Percentiles rank a stretch among this genome's conserved stretches.
phyloP scores from a whole-genome alignment of 2,888 invertebrate species.

The Polia nebulosa region DNA sequence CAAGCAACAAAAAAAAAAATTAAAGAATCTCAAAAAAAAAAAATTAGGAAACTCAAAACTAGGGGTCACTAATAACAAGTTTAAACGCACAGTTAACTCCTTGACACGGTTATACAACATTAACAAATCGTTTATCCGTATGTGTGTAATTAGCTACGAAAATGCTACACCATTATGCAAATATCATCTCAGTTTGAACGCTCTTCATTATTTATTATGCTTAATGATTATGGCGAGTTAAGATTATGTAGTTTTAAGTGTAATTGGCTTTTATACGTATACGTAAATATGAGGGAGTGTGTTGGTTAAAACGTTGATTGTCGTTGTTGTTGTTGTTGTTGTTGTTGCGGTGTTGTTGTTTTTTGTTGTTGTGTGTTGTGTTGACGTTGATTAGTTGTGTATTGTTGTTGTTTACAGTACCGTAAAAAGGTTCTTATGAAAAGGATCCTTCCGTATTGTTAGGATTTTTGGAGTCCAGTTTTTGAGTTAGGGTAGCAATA shows the following conservation, averaged over 20 bases:
- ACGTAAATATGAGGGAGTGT: background rate
- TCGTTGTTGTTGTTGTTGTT: no score
- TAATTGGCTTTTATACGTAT: conserved; percentile 32
- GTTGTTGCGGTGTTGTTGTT: no score
- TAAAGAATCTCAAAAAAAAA: background rate
- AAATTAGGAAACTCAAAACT: background rate
- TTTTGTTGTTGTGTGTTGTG: no score
- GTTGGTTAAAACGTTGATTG: background rate
- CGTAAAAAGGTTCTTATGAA: no score
- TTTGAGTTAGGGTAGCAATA: no score
- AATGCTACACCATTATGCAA: conserved; percentile 58
- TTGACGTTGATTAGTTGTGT: no score
- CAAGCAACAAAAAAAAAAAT: no score
- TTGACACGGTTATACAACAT: conserved; percentile 54
- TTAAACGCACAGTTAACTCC: conserved; percentile 28
- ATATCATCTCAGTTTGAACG: conserved; percentile 42
- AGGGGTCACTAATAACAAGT: conserved; percentile 13
- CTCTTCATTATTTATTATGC: conserved; percentile 49
- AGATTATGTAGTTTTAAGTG: conserved; percentile 51
- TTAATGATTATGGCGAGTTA: conserved; percentile 48
- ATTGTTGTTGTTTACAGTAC: no score
- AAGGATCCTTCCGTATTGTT: no score
- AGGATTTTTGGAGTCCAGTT: no score
- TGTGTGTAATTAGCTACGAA: conserved; percentile 57
- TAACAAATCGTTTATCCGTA: conserved; percentile 48